Conservation (phyloP, 53 echinoderm and acorn worm genomes). For the Mesocentrotus franciscanus region DNA sequence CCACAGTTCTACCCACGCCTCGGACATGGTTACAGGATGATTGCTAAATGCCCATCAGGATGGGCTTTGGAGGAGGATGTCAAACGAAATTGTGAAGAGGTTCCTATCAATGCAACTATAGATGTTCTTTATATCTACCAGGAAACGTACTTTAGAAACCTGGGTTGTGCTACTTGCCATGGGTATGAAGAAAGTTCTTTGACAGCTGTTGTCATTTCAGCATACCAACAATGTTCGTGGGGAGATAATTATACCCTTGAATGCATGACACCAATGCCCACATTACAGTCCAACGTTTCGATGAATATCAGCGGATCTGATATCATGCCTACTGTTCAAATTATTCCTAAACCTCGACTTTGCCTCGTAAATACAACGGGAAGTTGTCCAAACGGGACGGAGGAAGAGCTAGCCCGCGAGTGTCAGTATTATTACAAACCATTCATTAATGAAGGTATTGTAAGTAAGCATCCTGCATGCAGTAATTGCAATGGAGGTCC, state of each 20-base stretch:
- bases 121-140: neutral
- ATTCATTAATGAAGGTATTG: neutral
- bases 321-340: neutral
- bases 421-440: conserved; percentile 7
- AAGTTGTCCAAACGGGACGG: neutral
- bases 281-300: neutral
- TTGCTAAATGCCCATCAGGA: neutral
- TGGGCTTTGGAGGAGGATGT: conserved; percentile 39
- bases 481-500: conserved; percentile 22
- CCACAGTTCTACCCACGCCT: conserved; percentile 17
- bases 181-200: neutral
- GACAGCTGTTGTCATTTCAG: neutral
- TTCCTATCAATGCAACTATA: neutral
- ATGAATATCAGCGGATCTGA: neutral
- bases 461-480: conserved; percentile 12
- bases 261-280: neutral
- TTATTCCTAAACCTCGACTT: conserved; percentile 18
- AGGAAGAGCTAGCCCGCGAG: neutral
- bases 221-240: conserved; percentile 1
- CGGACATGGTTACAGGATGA: conserved; percentile 46
- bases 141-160: conserved; percentile 19
- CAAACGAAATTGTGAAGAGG: conserved; percentile 24
- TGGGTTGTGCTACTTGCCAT: conserved; percentile 46
- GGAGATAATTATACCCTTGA: neutral
- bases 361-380: neutral